These are phyloP conservation scores for Crossaster papposus DNA, from an alignment of 53 echinoderm and acorn worm genomes.

Conservation along the genomic window DNA sequence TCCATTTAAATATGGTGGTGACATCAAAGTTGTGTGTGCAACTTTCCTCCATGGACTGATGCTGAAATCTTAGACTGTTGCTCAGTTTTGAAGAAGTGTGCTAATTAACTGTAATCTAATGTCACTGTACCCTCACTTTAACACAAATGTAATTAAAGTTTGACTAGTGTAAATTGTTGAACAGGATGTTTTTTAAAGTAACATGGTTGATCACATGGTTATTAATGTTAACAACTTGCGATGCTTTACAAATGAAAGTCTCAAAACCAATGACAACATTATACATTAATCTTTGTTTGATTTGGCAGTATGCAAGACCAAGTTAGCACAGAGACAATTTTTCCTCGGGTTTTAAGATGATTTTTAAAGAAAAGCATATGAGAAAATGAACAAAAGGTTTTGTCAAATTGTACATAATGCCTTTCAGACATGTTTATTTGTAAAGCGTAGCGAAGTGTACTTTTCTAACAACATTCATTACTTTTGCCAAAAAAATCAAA, in stretches of 20 bases:
- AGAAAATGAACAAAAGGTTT: neutral
- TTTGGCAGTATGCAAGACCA: no score
- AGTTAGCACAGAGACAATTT: neutral
- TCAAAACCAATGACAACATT: neutral
- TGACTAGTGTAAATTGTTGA: neutral
- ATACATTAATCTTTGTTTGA: neutral
- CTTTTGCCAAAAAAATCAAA: conserved; percentile 49
- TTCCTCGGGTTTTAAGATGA: neutral
- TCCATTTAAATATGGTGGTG: conserved; percentile 17
- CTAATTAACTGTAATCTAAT: conserved; percentile 24
- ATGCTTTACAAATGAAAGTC: conserved; percentile 10
- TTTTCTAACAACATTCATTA: conserved; percentile 55
- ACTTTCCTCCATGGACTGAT: neutral
- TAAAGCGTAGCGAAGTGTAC: conserved; percentile 31
- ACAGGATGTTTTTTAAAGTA: neutral
- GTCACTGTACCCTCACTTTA: conserved; percentile 35
- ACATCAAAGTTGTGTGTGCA: neutral
- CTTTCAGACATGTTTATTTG: neutral
- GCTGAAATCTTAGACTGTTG: neutral
- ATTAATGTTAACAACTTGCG: conserved; percentile 17
- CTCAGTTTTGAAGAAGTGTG: neutral
- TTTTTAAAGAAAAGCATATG: neutral
- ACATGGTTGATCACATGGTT: neutral
- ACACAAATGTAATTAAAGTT: conserved; percentile 20
- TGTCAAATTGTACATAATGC: neutral